Conservation (phyloP, 2,113 vertebrate genomes). For the Leptosomus discolor region DNA sequence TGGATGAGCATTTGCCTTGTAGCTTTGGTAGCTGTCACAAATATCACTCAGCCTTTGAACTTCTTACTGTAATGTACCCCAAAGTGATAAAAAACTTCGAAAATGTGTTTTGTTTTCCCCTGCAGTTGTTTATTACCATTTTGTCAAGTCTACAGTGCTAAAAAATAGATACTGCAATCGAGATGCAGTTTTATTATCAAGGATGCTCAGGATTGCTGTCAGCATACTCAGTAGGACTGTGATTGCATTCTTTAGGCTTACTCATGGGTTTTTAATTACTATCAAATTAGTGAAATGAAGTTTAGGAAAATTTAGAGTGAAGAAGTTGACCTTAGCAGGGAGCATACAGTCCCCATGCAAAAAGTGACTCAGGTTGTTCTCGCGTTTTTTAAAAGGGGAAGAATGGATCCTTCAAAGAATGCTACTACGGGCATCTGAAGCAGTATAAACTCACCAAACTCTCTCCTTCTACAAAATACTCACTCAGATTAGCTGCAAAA, state of each 20-base stretch:
- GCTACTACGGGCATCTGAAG: conserved; percentile 80
- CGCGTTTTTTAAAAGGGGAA: conserved; percentile 64
- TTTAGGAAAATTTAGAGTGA: background rate
- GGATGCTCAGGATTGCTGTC: background rate
- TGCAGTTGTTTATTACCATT: background rate
- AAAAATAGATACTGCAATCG: background rate
- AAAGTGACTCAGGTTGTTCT: background rate
- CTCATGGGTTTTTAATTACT: background rate
- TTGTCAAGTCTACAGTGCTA: background rate
- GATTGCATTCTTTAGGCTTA: background rate
- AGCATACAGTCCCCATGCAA: too few species aligned
- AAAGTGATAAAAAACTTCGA: background rate
- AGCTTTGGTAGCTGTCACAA: background rate
- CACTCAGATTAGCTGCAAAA: conserved; percentile 81
- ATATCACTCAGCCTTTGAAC: background rate
- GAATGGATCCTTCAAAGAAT: conserved; percentile 75
- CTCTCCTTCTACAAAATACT: conserved; percentile 76
- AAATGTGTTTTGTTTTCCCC: background rate
- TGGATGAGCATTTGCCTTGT: background rate
- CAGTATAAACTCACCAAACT: conserved; percentile 80
- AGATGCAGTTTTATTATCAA: background rate
- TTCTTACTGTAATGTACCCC: background rate
- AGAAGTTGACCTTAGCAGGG: background rate
- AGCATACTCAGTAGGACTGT: fast-evolving
- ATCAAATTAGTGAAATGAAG: background rate